A percentile compares a stretch with the other conserved stretches of the same genome.
Conservation (phyloP, 2,113 vertebrate species). For the Ammodytes dubius region DNA sequence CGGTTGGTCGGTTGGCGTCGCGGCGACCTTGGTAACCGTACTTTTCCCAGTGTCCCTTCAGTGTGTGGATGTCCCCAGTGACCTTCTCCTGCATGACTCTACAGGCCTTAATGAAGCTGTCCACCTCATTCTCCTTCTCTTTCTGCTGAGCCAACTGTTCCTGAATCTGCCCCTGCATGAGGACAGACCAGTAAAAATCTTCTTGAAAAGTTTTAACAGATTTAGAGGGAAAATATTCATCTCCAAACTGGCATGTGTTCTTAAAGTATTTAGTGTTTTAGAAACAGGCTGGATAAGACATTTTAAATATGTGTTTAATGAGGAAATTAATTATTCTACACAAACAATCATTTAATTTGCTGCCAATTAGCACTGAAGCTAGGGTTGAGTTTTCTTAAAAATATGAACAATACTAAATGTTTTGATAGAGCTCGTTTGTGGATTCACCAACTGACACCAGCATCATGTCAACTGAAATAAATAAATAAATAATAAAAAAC, state of each 20-base stretch:
- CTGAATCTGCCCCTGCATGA: constrained; percentile 82
- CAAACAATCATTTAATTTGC: neutral
- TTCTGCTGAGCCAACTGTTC: constrained; percentile 76
- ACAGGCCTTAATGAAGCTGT: constrained; percentile 85
- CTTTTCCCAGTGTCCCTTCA: constrained; percentile 87
- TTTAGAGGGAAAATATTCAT: neutral
- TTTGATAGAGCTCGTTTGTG: neutral
- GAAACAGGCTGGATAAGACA: neutral
- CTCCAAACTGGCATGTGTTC: neutral
- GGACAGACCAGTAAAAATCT: neutral
- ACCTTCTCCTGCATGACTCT: constrained; percentile 86
- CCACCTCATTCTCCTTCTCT: constrained; percentile 69
- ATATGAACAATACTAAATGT: too few species aligned
- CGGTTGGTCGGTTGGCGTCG: constrained; percentile 62
- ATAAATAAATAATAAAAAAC: neutral
- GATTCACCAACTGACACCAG: neutral
- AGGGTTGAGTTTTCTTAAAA: too few species aligned
- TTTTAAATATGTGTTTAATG: neutral
- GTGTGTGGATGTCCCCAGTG: constrained; percentile 82
- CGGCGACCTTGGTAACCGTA: constrained; percentile 85
- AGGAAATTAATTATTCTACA: neutral
- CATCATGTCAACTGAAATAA: neutral
- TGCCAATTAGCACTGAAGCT: too few species aligned
- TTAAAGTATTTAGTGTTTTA: neutral
- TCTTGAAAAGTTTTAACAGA: neutral